These are phyloP conservation scores for Telmatochromis sp. DNA, from an alignment of 2,113 vertebrate genomes.

Conservation along the genomic window DNA sequence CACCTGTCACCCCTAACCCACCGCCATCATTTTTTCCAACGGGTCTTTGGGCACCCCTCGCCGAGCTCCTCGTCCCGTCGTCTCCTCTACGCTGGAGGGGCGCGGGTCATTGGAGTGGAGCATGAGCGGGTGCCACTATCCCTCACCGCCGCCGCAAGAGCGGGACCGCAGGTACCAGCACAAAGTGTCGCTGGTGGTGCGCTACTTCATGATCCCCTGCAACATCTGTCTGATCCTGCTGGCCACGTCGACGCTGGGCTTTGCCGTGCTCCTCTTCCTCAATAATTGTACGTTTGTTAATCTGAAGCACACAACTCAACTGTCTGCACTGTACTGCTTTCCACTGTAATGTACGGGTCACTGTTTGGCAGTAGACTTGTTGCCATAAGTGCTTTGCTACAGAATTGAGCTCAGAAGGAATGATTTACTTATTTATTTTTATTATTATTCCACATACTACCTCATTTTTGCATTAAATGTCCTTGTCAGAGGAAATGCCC, in stretches of 20 bases:
- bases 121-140: conserved; percentile 87
- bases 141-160: conserved; percentile 70
- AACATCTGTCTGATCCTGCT: conserved; percentile 96
- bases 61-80: conserved; percentile 48
- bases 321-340: background rate
- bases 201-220: conserved; percentile 96
- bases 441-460: background rate
- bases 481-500: background rate
- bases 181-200: conserved; percentile 91
- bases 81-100: conserved; percentile 55
- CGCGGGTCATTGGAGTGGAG: conserved; percentile 70
- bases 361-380: background rate
- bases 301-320: background rate
- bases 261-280: conserved; percentile 93
- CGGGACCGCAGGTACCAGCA: conserved; percentile 84
- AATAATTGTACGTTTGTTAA: conserved; percentile 87
- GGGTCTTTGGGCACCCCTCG: conserved; percentile 61
- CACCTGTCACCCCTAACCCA: background rate
- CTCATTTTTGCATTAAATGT: background rate
- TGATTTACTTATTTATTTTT: background rate
- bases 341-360: background rate
- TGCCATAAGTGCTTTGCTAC: background rate
- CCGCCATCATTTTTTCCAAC: conserved; percentile 66
- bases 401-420: background rate
- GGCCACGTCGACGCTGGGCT: conserved; percentile 88